Evolutionary conservation across 2,113 vertebrate genomes (phyloP).

Genomic region (Nicator chloris): DNA sequence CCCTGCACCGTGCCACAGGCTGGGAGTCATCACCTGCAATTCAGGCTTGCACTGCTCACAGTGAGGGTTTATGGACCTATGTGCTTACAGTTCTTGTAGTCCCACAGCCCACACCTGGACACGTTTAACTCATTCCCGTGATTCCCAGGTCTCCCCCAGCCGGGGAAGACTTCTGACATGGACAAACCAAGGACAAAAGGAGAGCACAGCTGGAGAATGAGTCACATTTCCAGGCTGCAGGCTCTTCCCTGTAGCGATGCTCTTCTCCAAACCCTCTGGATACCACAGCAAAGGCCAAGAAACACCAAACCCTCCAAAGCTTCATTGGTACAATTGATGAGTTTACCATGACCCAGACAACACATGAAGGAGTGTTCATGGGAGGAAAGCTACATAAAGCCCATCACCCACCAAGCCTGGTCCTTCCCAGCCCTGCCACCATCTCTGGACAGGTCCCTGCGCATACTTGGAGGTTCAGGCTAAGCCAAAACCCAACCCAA

Average conservation of each 20-base stretch:
- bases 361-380: accelerated
- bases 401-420: not conserved
- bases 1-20: accelerated
- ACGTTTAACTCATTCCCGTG: accelerated
- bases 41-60: not conserved
- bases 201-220: not conserved
- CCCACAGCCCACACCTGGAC: not conserved
- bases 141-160: not conserved
- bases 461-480: not conserved
- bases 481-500: not conserved
- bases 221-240: not conserved
- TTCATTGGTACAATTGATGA: not conserved
- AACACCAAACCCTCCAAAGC: not conserved
- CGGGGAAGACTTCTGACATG: accelerated
- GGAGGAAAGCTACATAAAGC: accelerated
- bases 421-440: not conserved
- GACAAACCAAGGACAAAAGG: not conserved
- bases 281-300: not conserved
- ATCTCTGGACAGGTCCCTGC: not conserved
- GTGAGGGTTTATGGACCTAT: accelerated
- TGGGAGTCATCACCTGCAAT: not conserved
- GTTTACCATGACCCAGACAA: not conserved
- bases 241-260: not conserved
- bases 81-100: not conserved
- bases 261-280: not conserved